Evolutionary conservation across 2,888 invertebrate genomes (phyloP), one percentile per base, ranked within the genome.

Genomic region (Chouioia cunea): DNA sequence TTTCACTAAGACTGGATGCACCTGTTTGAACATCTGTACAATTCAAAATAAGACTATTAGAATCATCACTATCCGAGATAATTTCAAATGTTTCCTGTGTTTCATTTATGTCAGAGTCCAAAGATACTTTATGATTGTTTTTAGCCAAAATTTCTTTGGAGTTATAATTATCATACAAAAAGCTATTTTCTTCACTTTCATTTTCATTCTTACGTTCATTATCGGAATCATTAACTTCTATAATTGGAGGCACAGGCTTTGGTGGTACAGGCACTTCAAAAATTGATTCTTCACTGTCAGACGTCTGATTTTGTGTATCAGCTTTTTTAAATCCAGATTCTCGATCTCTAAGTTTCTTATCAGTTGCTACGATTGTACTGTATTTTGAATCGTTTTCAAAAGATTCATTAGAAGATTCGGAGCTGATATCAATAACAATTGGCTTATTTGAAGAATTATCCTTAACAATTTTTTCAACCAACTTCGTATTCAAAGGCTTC

Each of bases 211-310:
- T 70, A 12, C 54, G 72, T 10, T 78, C 78, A 4, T 79, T 77
- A 16, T 80, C 81, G 0, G 81, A 81, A 70, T 84, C 83, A 8
- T 78, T 74, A 43, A 85, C 74, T 64, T 81, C 75, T 58, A 85
- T 82, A 15, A 84, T 22, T 12, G 75, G 79, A 20, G 85, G 85
- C 16, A 73, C 58, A 12, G 83, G 81, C 73, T 83, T 85, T 2
- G 83, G 83, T 3, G 85, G 81, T 23, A 85, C 75, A 12, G 85
- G 85, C 53, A 85, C 79, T 76, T 85, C 85, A 23, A 78, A 77
- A 69, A 85, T 82, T 2, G 85, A 85, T 43, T 79, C 79, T 56
- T 63, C 69, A 53, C 56, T 59, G 16, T 82, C 80, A 0, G 82
- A 82, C 18, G 69, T 4, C 16, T 64, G 52, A n/a, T 43, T 16